phyloP scores from a whole-genome alignment of 2,113 vertebrate genomes.

The Cyprinus carpio region DNA sequence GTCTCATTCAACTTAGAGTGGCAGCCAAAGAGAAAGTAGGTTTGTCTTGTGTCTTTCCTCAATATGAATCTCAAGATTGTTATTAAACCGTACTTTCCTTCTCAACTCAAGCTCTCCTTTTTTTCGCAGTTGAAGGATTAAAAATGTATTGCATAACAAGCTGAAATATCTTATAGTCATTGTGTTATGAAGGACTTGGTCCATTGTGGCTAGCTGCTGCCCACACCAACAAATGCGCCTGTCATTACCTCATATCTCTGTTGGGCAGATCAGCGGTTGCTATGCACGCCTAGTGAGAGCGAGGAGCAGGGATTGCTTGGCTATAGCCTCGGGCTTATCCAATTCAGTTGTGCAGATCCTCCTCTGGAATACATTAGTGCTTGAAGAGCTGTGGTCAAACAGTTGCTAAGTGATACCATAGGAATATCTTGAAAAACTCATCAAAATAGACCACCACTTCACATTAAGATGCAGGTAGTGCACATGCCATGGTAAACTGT shows the following conservation, averaged over 20 bases:
- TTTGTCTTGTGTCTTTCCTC: background rate
- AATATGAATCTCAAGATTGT: background rate
- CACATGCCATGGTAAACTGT: background rate
- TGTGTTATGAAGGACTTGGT: slow-evolving; percentile 4
- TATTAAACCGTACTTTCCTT: background rate
- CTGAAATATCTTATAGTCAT: background rate
- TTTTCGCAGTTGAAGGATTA: background rate
- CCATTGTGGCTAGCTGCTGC: background rate
- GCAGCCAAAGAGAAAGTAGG: background rate
- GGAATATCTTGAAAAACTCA: background rate
- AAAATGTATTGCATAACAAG: slow-evolving; percentile 35
- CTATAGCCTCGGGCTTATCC: slow-evolving; percentile 57
- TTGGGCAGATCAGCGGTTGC: slow-evolving; percentile 59
- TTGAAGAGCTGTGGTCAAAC: slow-evolving; percentile 57
- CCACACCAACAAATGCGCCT: slow-evolving; percentile 53
- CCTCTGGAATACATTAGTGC: slow-evolving; percentile 61
- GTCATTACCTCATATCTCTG: slow-evolving; percentile 67
- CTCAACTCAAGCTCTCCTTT: background rate
- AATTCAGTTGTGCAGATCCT: slow-evolving; percentile 52
- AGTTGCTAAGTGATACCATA: slow-evolving; percentile 65
- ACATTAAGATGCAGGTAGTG: background rate
- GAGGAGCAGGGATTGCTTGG: slow-evolving; percentile 54
- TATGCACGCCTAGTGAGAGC: slow-evolving; percentile 32
- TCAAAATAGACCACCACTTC: background rate
- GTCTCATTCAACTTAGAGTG: background rate